Conservation (phyloP, 53 echinoderm and acorn worm species). For the Temnopleurus reevesii region DNA sequence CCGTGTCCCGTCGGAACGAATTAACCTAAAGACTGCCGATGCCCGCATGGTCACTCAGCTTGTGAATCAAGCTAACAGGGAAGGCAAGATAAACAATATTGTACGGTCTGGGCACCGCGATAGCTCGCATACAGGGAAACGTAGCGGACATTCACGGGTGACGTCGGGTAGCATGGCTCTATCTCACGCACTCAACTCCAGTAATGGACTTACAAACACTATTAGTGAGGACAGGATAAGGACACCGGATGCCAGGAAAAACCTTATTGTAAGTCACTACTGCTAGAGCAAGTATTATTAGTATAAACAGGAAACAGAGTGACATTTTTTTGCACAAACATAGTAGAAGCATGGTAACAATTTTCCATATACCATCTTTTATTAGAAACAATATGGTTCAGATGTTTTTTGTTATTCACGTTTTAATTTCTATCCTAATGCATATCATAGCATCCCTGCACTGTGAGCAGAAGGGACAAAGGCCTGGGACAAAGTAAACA, state of each 20-base stretch:
- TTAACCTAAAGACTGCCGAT: constrained; percentile 75
- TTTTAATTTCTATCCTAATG: too few species aligned
- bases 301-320: too few species aligned
- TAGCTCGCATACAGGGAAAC: constrained; percentile 72
- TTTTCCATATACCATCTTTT: too few species aligned
- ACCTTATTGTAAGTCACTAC: constrained; percentile 82
- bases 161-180: constrained; percentile 76
- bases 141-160: constrained; percentile 69
- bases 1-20: constrained; percentile 50
- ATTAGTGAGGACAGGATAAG: constrained; percentile 77
- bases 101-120: constrained; percentile 79
- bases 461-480: too few species aligned
- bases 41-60: constrained; percentile 93
- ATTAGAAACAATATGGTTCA: too few species aligned
- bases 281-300: not conserved
- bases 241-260: constrained; percentile 86
- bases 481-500: too few species aligned
- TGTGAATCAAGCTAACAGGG: constrained; percentile 91
- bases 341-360: too few species aligned
- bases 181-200: constrained; percentile 81
- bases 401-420: too few species aligned
- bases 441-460: too few species aligned
- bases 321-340: too few species aligned
- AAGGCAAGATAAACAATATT: constrained; percentile 95
- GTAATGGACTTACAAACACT: constrained; percentile 68